Evolutionary conservation across 2,888 invertebrate genomes (phyloP).

Genomic region (Pandemis cinnamomeana): DNA sequence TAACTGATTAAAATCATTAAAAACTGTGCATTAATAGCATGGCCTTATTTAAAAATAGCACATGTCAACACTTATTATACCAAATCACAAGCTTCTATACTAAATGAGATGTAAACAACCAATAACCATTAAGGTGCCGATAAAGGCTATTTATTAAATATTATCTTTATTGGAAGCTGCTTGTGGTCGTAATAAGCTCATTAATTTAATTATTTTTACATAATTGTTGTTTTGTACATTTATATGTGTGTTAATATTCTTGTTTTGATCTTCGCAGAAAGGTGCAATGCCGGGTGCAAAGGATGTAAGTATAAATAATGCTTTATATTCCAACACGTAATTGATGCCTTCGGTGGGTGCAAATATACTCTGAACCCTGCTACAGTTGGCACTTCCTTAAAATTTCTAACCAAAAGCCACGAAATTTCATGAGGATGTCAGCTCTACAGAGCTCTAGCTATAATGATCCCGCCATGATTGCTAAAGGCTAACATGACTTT

Average conservation of each 20-base stretch:
- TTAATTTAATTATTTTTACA: constrained; percentile 18
- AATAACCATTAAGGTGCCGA: constrained; percentile 17
- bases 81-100: not conserved
- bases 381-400: too few relatives aligned
- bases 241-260: constrained; percentile 28
- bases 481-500: too few relatives aligned
- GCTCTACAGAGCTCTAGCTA: too few relatives aligned
- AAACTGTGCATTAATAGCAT: not conserved
- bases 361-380: too few relatives aligned
- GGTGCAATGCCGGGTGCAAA: constrained; percentile 71
- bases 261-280: constrained; percentile 74
- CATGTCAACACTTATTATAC: not conserved
- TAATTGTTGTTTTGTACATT: constrained; percentile 11
- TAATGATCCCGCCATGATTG: too few relatives aligned
- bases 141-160: constrained; percentile 23
- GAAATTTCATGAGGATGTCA: too few relatives aligned
- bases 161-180: constrained; percentile 31
- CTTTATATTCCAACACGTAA: too few relatives aligned
- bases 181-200: constrained; percentile 36
- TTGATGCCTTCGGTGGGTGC: too few relatives aligned
- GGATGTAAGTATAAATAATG: constrained; percentile 68
- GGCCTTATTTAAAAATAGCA: not conserved
- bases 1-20: too few relatives aligned
- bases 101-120: constrained; percentile 22
- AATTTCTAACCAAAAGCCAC: too few relatives aligned